These are phyloP conservation scores for Polyommatus iphigenia DNA, from an alignment of 2,888 invertebrate species.

Conservation along the genomic window DNA sequence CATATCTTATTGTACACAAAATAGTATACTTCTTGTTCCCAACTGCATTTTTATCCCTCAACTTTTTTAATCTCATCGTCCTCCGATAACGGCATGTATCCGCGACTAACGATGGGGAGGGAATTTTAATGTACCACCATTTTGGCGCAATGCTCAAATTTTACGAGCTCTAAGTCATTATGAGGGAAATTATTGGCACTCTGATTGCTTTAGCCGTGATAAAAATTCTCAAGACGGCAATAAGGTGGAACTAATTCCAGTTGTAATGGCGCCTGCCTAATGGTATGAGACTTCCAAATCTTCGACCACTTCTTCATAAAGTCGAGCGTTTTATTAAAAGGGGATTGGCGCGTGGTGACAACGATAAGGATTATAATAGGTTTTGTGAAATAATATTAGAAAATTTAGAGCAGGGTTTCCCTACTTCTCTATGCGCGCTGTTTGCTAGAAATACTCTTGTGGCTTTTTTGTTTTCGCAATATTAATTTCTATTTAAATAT, in stretches of 20 bases:
- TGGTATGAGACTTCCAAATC: slow-evolving; percentile 39
- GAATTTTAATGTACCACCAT: slow-evolving; percentile 81
- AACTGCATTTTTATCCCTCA: neutral
- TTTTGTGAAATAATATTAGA: neutral
- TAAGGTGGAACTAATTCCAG: slow-evolving; percentile 79
- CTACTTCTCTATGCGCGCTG: neutral
- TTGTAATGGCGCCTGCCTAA: slow-evolving; percentile 60
- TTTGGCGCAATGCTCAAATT: slow-evolving; percentile 81
- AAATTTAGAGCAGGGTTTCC: neutral
- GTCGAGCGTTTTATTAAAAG: neutral
- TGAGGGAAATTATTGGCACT: slow-evolving; percentile 80
- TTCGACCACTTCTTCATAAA: slow-evolving; percentile 6
- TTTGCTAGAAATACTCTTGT: neutral
- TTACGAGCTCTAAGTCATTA: slow-evolving; percentile 78
- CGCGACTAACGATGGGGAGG: slow-evolving; percentile 75
- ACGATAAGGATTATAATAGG: neutral
- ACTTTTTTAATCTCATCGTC: slow-evolving; percentile 16
- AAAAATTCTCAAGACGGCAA: slow-evolving; percentile 79
- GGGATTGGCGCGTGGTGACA: neutral
- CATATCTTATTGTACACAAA: too few species aligned
- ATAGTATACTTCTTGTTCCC: neutral
- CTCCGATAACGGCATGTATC: slow-evolving; percentile 72
- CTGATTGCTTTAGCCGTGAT: slow-evolving; percentile 79
- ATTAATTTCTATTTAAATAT: too few species aligned
- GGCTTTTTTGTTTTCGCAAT: too few species aligned